phyloP scores from a whole-genome alignment of 1,140 invertebrate genomes.

The Chironomus tepperi region DNA sequence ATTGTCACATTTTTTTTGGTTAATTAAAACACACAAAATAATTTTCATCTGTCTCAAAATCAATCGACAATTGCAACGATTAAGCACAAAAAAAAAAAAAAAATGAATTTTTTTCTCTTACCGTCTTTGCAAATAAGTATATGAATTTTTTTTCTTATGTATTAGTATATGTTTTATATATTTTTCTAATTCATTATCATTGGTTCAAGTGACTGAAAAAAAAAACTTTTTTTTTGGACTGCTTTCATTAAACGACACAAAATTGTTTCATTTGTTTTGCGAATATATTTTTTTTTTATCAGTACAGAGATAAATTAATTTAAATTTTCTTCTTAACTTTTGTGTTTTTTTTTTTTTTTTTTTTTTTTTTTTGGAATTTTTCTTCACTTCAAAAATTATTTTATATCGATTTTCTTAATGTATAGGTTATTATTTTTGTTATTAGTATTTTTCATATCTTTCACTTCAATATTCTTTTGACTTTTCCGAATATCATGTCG shows the following conservation, averaged over 20 bases:
- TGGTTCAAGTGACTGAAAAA: constrained; percentile 14
- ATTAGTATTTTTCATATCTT: constrained; percentile 24
- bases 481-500: constrained; percentile 15
- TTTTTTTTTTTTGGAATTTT: background rate
- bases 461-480: constrained; percentile 21
- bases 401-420: constrained; percentile 23
- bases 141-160: constrained; percentile 6
- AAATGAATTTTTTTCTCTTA: background rate
- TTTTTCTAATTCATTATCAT: constrained; percentile 24
- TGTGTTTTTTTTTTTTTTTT: background rate
- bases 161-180: constrained; percentile 16
- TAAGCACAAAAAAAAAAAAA: background rate
- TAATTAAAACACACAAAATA: background rate
- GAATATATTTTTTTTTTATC: constrained; percentile 2
- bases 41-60: no score
- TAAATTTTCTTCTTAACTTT: background rate
- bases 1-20: no score
- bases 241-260: background rate
- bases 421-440: constrained; percentile 24
- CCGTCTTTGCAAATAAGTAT: constrained; percentile 22
- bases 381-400: constrained; percentile 20
- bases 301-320: background rate
- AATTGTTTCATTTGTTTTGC: constrained; percentile 7
- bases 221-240: constrained; percentile 8
- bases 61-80: no score